Base-by-base conservation (phyloP, 1,140 invertebrate species). In the Aphelinus certus region DNA sequence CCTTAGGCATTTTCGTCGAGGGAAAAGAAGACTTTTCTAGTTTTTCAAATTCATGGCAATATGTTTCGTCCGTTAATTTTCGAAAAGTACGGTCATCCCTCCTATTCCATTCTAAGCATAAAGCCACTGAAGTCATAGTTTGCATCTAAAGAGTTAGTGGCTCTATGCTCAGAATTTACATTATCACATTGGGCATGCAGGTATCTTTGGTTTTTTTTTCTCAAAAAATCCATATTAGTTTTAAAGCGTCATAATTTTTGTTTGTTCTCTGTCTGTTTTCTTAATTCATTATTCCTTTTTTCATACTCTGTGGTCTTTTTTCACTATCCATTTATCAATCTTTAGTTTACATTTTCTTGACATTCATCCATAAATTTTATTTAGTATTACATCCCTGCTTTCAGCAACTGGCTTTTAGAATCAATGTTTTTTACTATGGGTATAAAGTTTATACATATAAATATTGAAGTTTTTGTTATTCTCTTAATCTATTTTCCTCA, bases 61-160 rank as follows among this genome's bases (percentile, higher is more conserved):
- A 26, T 26, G 26, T 26, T 26, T 26, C 26, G 26, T 26, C 26
- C 26, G 26, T 26, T 26, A 26, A 26, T 26, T 26, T 26, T 26
- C 26, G 79, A 83, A 83, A 84, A 85, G 82, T 87, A 84, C 84
- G 85, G 83, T 83, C 84, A 88, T 81, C 81, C 74, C 79, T 83
- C 83, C 81, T 84, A 73, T 85, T 84, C 83, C 77, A 76, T 84
- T 83, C 42, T 26, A 51, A 67, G 9, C 9, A 61, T 57, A 53
- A 69, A 1, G 10, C 51, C 10, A 48, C 45, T 26, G 51, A 66
- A 56, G 3, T 42, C 55, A 56, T 58, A 48, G 68, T 66, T 26
- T 26, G 26, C 26, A 26, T 26, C 26, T n/a, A 57, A 42, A 42
- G n/a, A 46, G 58, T 67, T 58, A 9, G 26, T 42, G 2, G 46